phyloP scores from a whole-genome alignment of 2,888 invertebrate species.

The Pollenia amentaria region DNA sequence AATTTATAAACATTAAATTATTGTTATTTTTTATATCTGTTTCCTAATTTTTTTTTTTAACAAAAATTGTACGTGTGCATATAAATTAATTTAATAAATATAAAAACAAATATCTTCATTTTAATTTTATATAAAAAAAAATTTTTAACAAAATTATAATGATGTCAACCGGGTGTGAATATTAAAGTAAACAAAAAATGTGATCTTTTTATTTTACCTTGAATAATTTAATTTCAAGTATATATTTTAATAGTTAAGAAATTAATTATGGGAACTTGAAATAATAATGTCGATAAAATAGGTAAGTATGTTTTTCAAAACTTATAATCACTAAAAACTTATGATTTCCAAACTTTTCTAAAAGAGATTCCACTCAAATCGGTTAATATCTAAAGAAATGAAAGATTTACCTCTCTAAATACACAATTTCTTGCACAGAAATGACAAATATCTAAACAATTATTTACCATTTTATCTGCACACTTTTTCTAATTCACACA shows the following conservation, averaged over 20 bases:
- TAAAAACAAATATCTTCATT: conserved; percentile 39
- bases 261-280: conserved; percentile 49
- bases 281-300: conserved; percentile 23
- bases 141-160: conserved; percentile 34
- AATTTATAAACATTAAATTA: conserved; percentile 61
- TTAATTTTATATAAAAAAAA: conserved; percentile 24
- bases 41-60: conserved; percentile 23
- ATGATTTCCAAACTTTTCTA: not conserved
- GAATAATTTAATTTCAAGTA: conserved; percentile 38
- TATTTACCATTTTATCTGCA: no score
- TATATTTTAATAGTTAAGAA: conserved; percentile 27
- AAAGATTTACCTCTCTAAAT: no score
- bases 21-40: conserved; percentile 17
- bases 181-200: conserved; percentile 7
- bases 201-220: conserved; percentile 38
- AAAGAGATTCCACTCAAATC: not conserved
- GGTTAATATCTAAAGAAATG: no score
- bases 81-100: conserved; percentile 66
- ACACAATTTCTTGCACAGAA: no score
- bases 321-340: no score
- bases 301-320: no score
- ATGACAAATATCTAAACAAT: not conserved
- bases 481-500: no score
- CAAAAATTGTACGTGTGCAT: conserved; percentile 58
- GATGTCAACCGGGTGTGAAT: conserved; percentile 60